These are phyloP conservation scores for Palaemon carinicauda DNA, from an alignment of 1,140 invertebrate genomes.

Conservation along the genomic window DNA sequence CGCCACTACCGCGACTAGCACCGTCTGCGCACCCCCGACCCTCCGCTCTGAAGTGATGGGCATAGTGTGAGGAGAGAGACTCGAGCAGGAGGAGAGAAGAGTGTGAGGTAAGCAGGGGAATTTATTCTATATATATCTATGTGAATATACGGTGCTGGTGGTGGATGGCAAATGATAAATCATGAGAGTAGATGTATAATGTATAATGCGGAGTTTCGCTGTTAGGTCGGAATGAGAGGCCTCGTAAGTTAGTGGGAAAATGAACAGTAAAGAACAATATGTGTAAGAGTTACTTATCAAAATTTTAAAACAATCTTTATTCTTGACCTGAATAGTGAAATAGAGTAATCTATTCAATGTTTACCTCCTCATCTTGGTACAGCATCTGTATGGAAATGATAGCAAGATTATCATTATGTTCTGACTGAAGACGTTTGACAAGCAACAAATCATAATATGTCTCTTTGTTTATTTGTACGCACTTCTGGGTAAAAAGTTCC, in stretches of 20 bases:
- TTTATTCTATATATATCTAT: too few relatives aligned
- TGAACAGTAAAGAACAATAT: not conserved
- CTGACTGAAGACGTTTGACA: too few relatives aligned
- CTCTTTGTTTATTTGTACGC: too few relatives aligned
- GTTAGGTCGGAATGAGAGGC: not conserved
- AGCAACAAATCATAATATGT: too few relatives aligned
- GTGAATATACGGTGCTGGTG: not conserved
- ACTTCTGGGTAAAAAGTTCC: too few relatives aligned
- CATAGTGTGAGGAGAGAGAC: not conserved
- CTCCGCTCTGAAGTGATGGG: constrained; percentile 41
- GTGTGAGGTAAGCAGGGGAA: not conserved
- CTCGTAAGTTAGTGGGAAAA: not conserved
- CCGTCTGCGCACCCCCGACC: constrained; percentile 57
- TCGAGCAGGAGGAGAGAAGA: not conserved
- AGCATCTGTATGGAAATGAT: too few relatives aligned
- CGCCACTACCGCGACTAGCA: constrained; percentile 42
- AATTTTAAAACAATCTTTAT: too few relatives aligned
- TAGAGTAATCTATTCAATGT: too few relatives aligned
- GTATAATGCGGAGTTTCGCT: not conserved
- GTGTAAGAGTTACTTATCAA: not conserved
- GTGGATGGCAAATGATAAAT: not conserved
- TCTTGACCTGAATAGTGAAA: too few relatives aligned
- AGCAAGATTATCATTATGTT: too few relatives aligned
- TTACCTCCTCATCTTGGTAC: too few relatives aligned
- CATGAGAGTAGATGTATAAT: not conserved